Evolutionary conservation across 2,888 invertebrate species (phyloP).

Genomic region (Andrena bicolor): DNA sequence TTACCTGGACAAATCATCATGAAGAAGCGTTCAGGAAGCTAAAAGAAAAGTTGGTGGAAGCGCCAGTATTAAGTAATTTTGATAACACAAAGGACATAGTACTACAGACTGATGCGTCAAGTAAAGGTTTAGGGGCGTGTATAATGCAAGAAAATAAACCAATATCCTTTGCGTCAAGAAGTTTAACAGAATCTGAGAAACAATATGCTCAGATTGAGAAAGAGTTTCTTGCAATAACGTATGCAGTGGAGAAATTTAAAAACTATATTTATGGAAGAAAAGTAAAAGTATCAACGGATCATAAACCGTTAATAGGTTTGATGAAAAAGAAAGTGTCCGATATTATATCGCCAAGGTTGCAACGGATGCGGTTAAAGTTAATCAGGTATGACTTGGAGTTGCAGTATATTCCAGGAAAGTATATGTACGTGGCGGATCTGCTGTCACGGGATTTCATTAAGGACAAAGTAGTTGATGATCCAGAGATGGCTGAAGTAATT

Average conservation of each 20-base stretch:
- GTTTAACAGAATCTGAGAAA: neutral
- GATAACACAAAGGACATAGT: neutral
- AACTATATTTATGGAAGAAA: neutral
- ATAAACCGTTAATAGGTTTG: slow-evolving; percentile 1
- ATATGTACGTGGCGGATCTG: neutral
- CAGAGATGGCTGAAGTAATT: neutral
- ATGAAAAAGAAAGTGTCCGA: neutral
- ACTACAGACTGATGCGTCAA: neutral
- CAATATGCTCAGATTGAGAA: neutral
- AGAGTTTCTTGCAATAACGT: neutral
- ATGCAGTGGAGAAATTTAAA: slow-evolving; percentile 3
- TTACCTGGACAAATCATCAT: neutral
- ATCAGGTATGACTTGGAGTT: neutral
- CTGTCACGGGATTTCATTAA: neutral
- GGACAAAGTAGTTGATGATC: neutral
- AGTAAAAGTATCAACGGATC: neutral
- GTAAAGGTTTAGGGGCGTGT: neutral
- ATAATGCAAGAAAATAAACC: slow-evolving; percentile 2
- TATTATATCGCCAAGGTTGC: neutral
- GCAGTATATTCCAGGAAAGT: neutral
- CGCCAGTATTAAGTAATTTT: neutral
- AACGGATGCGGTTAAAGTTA: neutral
- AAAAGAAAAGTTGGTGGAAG: neutral
- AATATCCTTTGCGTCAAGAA: neutral
- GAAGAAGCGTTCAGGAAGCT: neutral